A percentile compares a stretch with the other conserved stretches of the same genome.
These are phyloP conservation scores for Elaeidobius kamerunicus DNA, from an alignment of 2,888 invertebrate species.

Conservation along the genomic window DNA sequence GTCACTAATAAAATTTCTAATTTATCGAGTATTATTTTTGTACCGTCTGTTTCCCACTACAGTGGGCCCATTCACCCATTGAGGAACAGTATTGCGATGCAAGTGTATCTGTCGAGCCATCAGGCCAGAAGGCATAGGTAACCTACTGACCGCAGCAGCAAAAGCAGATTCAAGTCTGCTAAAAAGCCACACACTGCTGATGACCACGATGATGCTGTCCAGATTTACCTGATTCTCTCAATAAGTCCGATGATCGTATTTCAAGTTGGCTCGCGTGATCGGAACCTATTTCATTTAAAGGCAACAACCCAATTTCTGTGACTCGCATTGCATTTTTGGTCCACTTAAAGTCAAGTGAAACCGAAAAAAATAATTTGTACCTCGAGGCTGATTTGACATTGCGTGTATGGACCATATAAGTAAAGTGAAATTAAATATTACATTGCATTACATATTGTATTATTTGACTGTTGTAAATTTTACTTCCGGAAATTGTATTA, in stretches of 20 bases:
- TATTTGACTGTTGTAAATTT: too few relatives aligned
- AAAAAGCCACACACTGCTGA: too few relatives aligned
- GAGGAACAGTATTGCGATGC: conserved; percentile 18
- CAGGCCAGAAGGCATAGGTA: conserved; percentile 45
- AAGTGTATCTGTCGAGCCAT: conserved; percentile 30
- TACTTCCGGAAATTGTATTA: too few relatives aligned
- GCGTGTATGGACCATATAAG: too few relatives aligned
- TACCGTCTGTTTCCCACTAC: conserved; percentile 3
- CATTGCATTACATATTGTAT: too few relatives aligned
- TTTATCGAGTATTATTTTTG: conserved; percentile 1
- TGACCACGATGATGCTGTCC: conserved; percentile 19
- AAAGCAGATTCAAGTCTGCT: conserved; percentile 24
- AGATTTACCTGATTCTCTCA: conserved; percentile 18
- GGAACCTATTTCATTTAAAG: conserved; percentile 7
- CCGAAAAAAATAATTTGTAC: conserved; percentile 4
- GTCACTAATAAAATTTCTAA: conserved; percentile 10
- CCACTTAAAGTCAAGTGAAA: conserved; percentile 3
- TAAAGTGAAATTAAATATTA: too few relatives aligned
- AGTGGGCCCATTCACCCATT: conserved; percentile 11
- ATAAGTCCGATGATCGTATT: conserved; percentile 2
- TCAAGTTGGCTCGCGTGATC: conserved; percentile 6
- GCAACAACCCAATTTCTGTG: conserved; percentile 9
- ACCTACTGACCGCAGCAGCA: conserved; percentile 43
- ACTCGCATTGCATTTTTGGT: conserved; percentile 1
- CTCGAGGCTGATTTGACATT: conserved; percentile 4